A percentile compares a stretch with the other conserved stretches of the same genome.
Evolutionary conservation across 2,113 vertebrate genomes (phyloP).

Genomic region (Ictalurus furcatus): DNA sequence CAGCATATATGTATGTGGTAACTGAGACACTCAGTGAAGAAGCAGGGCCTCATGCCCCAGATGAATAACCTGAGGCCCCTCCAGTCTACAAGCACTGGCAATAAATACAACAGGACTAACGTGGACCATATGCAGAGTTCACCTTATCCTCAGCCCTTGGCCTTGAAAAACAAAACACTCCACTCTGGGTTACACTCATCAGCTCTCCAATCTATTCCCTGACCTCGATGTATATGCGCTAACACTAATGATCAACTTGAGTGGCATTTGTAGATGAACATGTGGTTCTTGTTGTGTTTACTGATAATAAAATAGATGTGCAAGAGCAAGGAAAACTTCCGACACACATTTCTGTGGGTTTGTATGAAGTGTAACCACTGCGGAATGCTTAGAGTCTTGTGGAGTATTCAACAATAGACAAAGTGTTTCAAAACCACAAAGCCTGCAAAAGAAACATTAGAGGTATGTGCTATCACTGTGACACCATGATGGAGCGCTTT

Average conservation of each 20-base stretch:
- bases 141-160: conserved; percentile 11
- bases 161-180: conserved; percentile 13
- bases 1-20: conserved; percentile 34
- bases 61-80: conserved; percentile 37
- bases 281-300: conserved; percentile 54
- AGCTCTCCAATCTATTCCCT: not conserved
- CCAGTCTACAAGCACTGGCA: conserved; percentile 28
- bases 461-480: conserved; percentile 7
- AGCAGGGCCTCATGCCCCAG: conserved; percentile 28
- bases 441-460: not conserved
- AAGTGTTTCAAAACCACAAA: conserved; percentile 14
- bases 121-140: conserved; percentile 49
- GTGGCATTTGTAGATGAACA: conserved; percentile 45
- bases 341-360: conserved; percentile 21
- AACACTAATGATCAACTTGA: conserved; percentile 44
- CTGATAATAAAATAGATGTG: conserved; percentile 34
- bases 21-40: conserved; percentile 20
- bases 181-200: conserved; percentile 12
- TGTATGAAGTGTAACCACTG: not conserved
- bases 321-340: conserved; percentile 31
- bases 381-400: not conserved
- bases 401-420: conserved; percentile 3
- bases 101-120: conserved; percentile 58
- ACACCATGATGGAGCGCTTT: conserved; percentile 21
- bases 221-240: conserved; percentile 32